Base-by-base conservation (phyloP, 2,888 invertebrate genomes). In the Stenodera caucasica region DNA sequence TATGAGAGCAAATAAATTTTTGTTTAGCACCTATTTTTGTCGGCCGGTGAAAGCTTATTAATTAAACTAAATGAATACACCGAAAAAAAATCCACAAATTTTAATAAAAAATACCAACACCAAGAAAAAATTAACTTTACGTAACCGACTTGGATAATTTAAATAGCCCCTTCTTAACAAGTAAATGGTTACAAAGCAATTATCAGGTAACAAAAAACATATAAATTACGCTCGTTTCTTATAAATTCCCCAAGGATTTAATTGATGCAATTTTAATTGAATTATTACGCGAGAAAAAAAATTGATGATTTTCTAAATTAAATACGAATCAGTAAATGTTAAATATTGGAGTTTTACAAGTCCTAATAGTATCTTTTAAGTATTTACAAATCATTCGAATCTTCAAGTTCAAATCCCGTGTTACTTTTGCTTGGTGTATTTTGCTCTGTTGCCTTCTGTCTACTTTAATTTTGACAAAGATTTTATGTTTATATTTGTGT, bases 311-410 rank as follows among this genome's bases (percentile, higher is more conserved):
- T 18, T 14, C 18, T 15, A 37, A 7, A 5, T 5, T 35, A 35
- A 35, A 15, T 37, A 8, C 6, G 15, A 15, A 2, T 2, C 11
- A 45, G 4, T 18, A 21, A 21, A 4, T 18, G 1, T 11, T 45
- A 45, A 45, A 21, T 45, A 18, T 45, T 45, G 12, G 11, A 45
- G 12, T 12, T 45, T 45, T 45, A 45, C 21, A n/a, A 4, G 1
- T 21, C 11, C 11, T 45, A 45, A 45, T 18, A 35, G 14, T 57
- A 55, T 58, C 58, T 58, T 52, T 50, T 55, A 57, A 58, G 58
- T 58, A 58, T 61, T 61, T 61, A 61, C 58, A 58, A 61, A 61
- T 61, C 58, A 58, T 55, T 49, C 52, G 53, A 52, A 58, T 57
- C 53, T 52, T 58, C 26, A 30, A 61, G 57, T 55, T 61, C 49